Base-by-base conservation (phyloP, 2,888 invertebrate species). In the Autographa gamma region DNA sequence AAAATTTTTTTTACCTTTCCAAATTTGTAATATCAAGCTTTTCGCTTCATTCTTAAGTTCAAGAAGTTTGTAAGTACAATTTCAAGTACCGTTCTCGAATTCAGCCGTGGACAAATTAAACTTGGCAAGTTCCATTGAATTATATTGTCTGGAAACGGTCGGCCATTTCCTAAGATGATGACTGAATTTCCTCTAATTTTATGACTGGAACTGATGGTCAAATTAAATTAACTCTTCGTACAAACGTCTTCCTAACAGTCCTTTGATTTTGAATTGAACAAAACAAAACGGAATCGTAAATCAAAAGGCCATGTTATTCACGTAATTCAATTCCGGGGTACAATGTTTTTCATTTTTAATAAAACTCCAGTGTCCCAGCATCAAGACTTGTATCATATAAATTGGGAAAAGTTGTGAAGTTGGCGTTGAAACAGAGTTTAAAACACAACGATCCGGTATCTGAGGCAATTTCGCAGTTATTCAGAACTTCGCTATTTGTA, bases 121-220 rank as follows among this genome's bases (percentile, higher is more conserved):
- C 85, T 88, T 85, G 81, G 75, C 31, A 79, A 77, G 82, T 84
- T 86, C 69, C 83, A 89, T 89, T 88, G 87, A 87, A 88, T 84
- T 85, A 89, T 81, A 87, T 89, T 88, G 84, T 85, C 82, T 77
- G 67, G 81, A 78, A 88, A 85, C 78, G 79, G 82, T 75, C 79
- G 73, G 67, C 80, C 64, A 73, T 83, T 87, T 77, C 75, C 76
- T 69, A 62, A 74, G 81, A 84, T 82, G 78, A 81, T 83, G 79
- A 79, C 79, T 76, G 74, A 77, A 73, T 74, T 76, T 67, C 64
- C 48, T 74, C 48, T 19, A 74, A 75, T 71, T 75, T 73, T 72
- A 79, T 68, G 69, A 70, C 70, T 73, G 16, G 8, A 65, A 67
- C 66, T 69, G 60, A 66, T 72, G 34, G 60, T 56, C 14, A n/a